Conservation (phyloP, 35 echinoderm and acorn worm genomes). For the Lytechinus variegatus region DNA sequence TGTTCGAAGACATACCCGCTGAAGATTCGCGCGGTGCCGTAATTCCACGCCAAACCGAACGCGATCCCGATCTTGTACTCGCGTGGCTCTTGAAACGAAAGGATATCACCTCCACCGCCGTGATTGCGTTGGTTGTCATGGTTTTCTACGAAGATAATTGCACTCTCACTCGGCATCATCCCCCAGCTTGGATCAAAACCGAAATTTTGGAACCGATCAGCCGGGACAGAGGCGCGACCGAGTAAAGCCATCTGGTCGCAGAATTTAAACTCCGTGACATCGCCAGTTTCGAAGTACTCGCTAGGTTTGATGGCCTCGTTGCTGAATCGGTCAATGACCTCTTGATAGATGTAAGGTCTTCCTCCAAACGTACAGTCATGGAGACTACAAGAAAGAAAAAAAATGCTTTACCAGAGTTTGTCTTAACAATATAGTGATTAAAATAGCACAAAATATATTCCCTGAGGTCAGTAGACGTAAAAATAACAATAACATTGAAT, state of each 20-base stretch:
- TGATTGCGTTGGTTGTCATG: constrained; percentile 90
- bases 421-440: too few species aligned
- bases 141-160: constrained; percentile 85
- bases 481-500: too few species aligned
- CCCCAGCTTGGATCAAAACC: constrained; percentile 60
- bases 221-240: constrained; percentile 47
- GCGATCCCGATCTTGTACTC: constrained; percentile 78
- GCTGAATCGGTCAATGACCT: constrained; percentile 79
- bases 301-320: constrained; percentile 71
- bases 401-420: background rate
- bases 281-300: constrained; percentile 74
- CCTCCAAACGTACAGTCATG: constrained; percentile 64
- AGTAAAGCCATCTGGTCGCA: constrained; percentile 62
- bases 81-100: constrained; percentile 70
- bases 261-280: constrained; percentile 93
- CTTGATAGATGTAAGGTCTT: constrained; percentile 81
- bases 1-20: constrained; percentile 65
- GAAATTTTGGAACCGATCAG: constrained; percentile 65
- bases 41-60: constrained; percentile 60
- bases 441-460: too few species aligned
- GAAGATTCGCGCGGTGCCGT: constrained; percentile 56
- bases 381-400: constrained; percentile 65
- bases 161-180: constrained; percentile 66
- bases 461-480: too few species aligned
- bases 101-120: constrained; percentile 66